Evolutionary conservation across 2,888 invertebrate genomes (phyloP).

Genomic region (Crocallis elinguaria): DNA sequence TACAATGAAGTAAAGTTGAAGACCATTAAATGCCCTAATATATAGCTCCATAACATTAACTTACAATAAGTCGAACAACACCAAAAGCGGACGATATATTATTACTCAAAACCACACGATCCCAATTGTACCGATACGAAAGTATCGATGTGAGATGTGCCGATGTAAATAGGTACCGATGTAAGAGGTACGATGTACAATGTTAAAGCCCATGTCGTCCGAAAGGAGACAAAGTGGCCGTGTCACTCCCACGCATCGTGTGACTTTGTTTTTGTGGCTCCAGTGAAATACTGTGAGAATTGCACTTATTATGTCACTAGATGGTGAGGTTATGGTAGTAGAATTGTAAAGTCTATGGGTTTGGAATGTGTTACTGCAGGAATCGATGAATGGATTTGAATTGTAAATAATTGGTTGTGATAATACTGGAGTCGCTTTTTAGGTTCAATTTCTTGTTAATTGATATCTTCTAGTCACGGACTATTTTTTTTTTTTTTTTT

Average conservation of each 20-base stretch:
- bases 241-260: constrained; percentile 16
- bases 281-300: constrained; percentile 22
- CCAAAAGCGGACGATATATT: constrained; percentile 7
- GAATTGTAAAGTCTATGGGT: not conserved
- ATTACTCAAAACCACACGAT: constrained; percentile 8
- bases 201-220: constrained; percentile 20
- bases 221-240: constrained; percentile 18
- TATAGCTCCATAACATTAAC: constrained; percentile 7
- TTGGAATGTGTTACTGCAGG: too few relatives aligned
- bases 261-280: constrained; percentile 1
- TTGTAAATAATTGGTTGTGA: too few relatives aligned
- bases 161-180: not conserved
- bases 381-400: too few relatives aligned
- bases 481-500: too few relatives aligned
- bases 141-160: constrained; percentile 1
- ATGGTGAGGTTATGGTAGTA: not conserved
- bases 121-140: not conserved
- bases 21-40: constrained; percentile 1
- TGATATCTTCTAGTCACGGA: too few relatives aligned
- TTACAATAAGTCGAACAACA: constrained; percentile 7
- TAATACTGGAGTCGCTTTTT: too few relatives aligned
- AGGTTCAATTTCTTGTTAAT: too few relatives aligned
- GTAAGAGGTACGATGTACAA: not conserved
- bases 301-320: constrained; percentile 3
- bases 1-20: not conserved